Percentiles rank a stretch among this genome's conserved stretches.
These are phyloP conservation scores for Seladonia tumulorum DNA, from an alignment of 2,888 invertebrate species.

Conservation along the genomic window DNA sequence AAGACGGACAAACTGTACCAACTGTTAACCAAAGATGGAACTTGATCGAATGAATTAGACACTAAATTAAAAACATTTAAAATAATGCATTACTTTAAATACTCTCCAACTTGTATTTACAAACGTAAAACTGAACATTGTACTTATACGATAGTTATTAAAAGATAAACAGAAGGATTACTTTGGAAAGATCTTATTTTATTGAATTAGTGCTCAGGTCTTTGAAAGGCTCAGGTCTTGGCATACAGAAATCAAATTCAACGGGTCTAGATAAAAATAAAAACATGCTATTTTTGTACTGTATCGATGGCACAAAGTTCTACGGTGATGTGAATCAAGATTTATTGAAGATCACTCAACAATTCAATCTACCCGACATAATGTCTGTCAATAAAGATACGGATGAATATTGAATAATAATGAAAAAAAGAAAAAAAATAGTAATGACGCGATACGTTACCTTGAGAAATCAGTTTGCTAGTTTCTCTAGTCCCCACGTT, in stretches of 20 bases:
- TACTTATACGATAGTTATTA: background rate
- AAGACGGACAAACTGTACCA: background rate
- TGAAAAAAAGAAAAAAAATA: background rate
- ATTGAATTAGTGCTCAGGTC: background rate
- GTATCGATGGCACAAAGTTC: background rate
- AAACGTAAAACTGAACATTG: background rate
- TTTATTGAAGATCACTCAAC: background rate
- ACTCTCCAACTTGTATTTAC: background rate
- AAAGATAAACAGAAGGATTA: background rate
- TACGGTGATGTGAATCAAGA: constrained; percentile 1
- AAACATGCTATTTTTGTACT: constrained; percentile 42
- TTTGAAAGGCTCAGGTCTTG: background rate
- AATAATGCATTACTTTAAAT: background rate
- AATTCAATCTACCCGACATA: background rate
- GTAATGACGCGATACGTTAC: constrained; percentile 52
- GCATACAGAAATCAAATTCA: constrained; percentile 4
- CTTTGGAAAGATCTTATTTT: background rate
- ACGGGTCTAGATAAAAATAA: background rate
- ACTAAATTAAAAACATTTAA: background rate
- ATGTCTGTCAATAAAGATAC: background rate
- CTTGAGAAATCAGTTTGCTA: constrained; percentile 51
- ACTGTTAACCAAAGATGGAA: background rate
- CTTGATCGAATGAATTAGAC: background rate
- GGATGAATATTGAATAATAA: background rate
- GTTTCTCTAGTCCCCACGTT: constrained; percentile 40